Evolutionary conservation across 2,888 invertebrate species (phyloP).

Genomic region (Chesias legatella): DNA sequence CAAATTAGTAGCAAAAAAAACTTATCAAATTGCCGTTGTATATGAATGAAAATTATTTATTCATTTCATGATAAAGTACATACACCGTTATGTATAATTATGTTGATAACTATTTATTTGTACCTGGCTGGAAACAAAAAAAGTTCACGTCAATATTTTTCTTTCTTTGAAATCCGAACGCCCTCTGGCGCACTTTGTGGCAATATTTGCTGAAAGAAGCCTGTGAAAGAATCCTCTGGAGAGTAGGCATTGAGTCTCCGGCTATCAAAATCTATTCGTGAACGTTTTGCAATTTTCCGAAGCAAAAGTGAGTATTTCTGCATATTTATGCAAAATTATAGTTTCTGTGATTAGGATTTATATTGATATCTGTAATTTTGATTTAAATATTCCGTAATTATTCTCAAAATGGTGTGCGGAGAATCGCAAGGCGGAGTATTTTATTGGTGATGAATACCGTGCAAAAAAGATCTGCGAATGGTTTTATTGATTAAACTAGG

Average conservation of each 20-base stretch:
- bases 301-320: conserved; percentile 71
- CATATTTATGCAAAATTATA: conserved; percentile 30
- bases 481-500: conserved; percentile 65
- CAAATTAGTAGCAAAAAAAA: no score
- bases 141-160: conserved; percentile 9
- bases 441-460: conserved; percentile 45
- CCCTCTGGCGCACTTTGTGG: conserved; percentile 61
- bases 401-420: conserved; percentile 48
- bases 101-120: conserved; percentile 23
- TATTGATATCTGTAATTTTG: conserved; percentile 8
- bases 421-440: conserved; percentile 38
- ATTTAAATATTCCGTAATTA: conserved; percentile 26
- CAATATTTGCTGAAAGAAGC: conserved; percentile 73
- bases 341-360: conserved; percentile 7
- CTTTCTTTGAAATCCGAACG: conserved; percentile 68
- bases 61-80: no score
- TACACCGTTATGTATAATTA: no score
- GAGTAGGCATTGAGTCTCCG: conserved; percentile 77
- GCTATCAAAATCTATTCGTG: conserved; percentile 79
- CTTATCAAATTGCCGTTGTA: no score
- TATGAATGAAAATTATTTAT: no score
- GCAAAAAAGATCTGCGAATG: conserved; percentile 50
- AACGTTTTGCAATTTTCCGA: conserved; percentile 71
- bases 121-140: conserved; percentile 35
- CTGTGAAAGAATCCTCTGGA: conserved; percentile 79